A percentile compares a stretch with the other conserved stretches of the same genome.
Evolutionary conservation across 1,140 invertebrate species (phyloP).

Genomic region (Meteorus sp.): DNA sequence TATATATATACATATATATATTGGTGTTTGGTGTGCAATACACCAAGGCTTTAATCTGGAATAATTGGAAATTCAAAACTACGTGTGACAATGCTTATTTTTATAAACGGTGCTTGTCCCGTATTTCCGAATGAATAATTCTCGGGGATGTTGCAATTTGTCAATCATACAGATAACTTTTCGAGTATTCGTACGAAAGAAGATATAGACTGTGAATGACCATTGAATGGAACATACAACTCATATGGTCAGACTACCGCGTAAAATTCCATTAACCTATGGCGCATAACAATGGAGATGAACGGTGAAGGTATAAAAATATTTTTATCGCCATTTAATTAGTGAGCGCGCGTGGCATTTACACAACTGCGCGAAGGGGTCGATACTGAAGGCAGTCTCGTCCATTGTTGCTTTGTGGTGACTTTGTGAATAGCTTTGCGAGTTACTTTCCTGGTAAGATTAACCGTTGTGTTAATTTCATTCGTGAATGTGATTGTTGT

Average conservation of each 20-base stretch:
- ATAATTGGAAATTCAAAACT: constrained; percentile 32
- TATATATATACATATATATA: too few relatives aligned
- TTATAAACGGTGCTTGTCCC: too few relatives aligned
- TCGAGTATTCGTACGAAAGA: too few relatives aligned
- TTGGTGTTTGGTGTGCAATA: constrained; percentile 21
- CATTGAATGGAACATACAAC: constrained; percentile 1
- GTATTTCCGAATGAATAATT: not conserved
- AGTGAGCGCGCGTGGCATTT: constrained; percentile 23
- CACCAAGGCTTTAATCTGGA: constrained; percentile 16
- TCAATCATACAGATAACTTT: too few relatives aligned
- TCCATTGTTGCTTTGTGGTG: constrained; percentile 11
- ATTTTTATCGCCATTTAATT: constrained; percentile 31
- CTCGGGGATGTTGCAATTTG: too few relatives aligned
- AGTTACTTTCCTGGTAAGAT: constrained; percentile 4
- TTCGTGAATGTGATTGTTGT: not conserved
- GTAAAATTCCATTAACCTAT: constrained; percentile 23
- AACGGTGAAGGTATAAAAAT: constrained; percentile 1
- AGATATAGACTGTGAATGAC: not conserved
- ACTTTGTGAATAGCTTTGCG: not conserved
- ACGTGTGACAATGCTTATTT: constrained; percentile 12
- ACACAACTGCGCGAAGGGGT: constrained; percentile 15
- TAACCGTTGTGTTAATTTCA: constrained; percentile 12
- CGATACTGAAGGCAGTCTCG: constrained; percentile 3
- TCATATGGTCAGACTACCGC: not conserved
- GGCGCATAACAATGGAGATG: constrained; percentile 18